Base-by-base conservation (phyloP, 2,888 invertebrate genomes). In the Ornithoptera priamus region DNA sequence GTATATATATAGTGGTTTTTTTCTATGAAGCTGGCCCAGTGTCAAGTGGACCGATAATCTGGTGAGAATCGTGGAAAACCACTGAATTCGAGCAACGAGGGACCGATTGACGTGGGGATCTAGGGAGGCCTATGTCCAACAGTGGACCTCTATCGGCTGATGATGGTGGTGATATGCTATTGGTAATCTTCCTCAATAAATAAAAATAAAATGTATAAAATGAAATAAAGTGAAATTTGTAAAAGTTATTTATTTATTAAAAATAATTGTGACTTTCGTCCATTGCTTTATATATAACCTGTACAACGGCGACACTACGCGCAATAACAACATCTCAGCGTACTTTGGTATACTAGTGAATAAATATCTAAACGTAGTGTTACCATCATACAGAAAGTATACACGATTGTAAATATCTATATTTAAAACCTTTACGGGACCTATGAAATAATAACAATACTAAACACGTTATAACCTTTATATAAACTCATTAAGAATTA, bases 181-280 rank as follows among this genome's bases (percentile, higher is more conserved):
- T 46, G 15, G 4, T 46, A 6, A 46, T 46, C 8, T 46, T 15
- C 46, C 46, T 0, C 46, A 46, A 46, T 46, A 46, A 50, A 15
- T 17, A 20, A 20, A 56, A 57, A 57, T 20, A 57, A 57, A 57
- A n/a, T n/a, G n/a, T n/a, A n/a, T n/a, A 20, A 56, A 57, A 57
- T 20, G 22, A 57, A 57, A 57, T 8, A 57, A 20, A 57, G n/a
- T 57, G 20, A 57, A 57, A 57, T 70, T 71, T 64, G 65, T 69
- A 75, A 72, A 72, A 70, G 72, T 73, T 67, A 78, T 81, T 77
- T 67, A 78, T 81, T 77, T 79, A 76, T 75, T 71, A 76, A 79
- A 57, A 78, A 78, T 74, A 77, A 78, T 84, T 83, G 83, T 85
- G 86, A 85, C 84, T 81, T 80, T 80, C 71, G 74, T 78, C 74